These are phyloP conservation scores for Psylliodes chrysocephalus DNA, from an alignment of 2,888 invertebrate genomes.

Conservation along the genomic window DNA sequence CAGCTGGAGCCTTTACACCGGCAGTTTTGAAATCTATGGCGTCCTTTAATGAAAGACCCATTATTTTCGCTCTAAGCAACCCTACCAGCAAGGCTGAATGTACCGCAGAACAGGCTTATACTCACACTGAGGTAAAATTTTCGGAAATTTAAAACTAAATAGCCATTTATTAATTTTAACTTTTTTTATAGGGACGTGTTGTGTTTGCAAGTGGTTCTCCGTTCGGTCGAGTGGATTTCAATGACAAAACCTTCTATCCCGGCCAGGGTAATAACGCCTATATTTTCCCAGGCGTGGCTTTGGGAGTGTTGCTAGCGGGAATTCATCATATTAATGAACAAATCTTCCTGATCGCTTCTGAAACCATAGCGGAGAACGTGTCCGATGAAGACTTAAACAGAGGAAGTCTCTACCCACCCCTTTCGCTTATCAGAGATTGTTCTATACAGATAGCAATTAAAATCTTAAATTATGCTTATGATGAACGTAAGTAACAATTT, in stretches of 20 bases:
- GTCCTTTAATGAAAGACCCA: constrained; percentile 84
- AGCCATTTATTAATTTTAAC: too few species aligned
- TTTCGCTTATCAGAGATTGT: constrained; percentile 84
- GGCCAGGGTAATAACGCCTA: constrained; percentile 99
- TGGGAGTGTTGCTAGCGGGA: constrained; percentile 94
- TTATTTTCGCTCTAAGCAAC: constrained; percentile 97
- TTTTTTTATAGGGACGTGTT: constrained; percentile 79
- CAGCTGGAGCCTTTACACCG: constrained; percentile 89
- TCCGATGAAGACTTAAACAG: constrained; percentile 81
- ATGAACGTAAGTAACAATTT: constrained; percentile 74
- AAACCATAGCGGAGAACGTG: constrained; percentile 86
- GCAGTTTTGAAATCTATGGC: constrained; percentile 90
- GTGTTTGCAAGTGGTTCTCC: constrained; percentile 97
- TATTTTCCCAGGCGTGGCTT: constrained; percentile 95
- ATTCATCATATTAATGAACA: constrained; percentile 94
- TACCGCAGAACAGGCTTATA: constrained; percentile 94
- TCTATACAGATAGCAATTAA: constrained; percentile 90
- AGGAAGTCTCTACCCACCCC: constrained; percentile 94
- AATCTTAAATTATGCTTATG: constrained; percentile 90
- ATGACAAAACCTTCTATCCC: constrained; percentile 84
- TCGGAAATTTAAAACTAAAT: too few species aligned
- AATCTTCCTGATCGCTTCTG: constrained; percentile 94
- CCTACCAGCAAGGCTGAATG: constrained; percentile 98
- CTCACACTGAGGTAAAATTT: constrained; percentile 84
- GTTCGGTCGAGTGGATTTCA: constrained; percentile 84